Percentiles rank a stretch among this genome's conserved stretches.
Conservation (phyloP, 1,140 invertebrate genomes). For the Vollenhovia emeryi region DNA sequence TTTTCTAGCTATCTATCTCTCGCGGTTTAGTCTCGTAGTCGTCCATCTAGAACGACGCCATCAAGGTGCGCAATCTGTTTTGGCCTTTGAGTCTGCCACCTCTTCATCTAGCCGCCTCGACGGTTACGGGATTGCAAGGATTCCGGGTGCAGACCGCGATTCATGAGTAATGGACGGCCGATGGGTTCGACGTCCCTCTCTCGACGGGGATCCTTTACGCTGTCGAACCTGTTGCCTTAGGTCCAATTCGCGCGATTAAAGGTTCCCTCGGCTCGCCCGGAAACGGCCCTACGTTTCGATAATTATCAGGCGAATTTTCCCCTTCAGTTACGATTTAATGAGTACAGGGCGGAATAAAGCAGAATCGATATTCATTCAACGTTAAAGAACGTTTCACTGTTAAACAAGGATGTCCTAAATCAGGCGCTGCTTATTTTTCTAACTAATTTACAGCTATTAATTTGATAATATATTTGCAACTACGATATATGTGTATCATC, state of each 20-base stretch:
- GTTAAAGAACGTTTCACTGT: background rate
- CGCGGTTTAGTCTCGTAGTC: background rate
- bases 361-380: background rate
- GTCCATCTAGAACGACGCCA: slow-evolving; percentile 22
- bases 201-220: slow-evolving; percentile 7
- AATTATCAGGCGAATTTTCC: background rate
- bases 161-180: slow-evolving; percentile 54
- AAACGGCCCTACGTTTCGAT: background rate
- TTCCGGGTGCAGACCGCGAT: slow-evolving; percentile 42
- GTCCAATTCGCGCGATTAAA: slow-evolving; percentile 14
- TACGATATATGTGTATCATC: background rate
- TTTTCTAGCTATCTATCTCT: background rate
- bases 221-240: slow-evolving; percentile 44
- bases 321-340: background rate
- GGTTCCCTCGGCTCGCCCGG: background rate
- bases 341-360: background rate
- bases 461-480: background rate
- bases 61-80: slow-evolving; percentile 45
- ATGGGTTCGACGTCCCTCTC: slow-evolving; percentile 27
- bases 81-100: slow-evolving; percentile 38
- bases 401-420: background rate
- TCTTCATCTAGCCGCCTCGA: slow-evolving; percentile 36
- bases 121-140: slow-evolving; percentile 40
- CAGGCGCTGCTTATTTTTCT: background rate
- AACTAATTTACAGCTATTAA: background rate